phyloP scores from a whole-genome alignment of 2,113 vertebrate genomes.

The Herpetotheres cachinnans region DNA sequence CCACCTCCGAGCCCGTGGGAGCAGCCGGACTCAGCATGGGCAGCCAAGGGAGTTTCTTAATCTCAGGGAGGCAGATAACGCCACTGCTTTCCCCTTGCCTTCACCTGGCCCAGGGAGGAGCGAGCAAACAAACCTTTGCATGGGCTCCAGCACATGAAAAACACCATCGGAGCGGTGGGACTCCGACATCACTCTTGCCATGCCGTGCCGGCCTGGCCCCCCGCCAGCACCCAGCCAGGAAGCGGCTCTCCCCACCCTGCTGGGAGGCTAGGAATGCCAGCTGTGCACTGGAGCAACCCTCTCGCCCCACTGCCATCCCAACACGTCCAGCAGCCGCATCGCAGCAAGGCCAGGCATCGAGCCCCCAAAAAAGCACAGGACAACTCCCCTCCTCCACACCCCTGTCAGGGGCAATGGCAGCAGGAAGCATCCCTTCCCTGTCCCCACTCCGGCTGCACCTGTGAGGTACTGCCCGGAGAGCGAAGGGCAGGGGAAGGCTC shows the following conservation, averaged over 20 bases:
- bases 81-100: not conserved
- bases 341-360: accelerated
- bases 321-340: accelerated
- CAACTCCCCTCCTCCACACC: not conserved
- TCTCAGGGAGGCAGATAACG: not conserved
- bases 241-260: not conserved
- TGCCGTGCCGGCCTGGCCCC: not conserved
- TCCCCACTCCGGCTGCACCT: not conserved
- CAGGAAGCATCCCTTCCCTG: not conserved
- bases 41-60: not conserved
- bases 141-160: not conserved
- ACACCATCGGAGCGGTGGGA: not conserved
- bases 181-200: accelerated
- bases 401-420: accelerated
- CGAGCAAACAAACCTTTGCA: conserved; percentile 13
- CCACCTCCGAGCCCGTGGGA: not conserved
- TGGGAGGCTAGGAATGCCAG: not conserved
- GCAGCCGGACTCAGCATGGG: not conserved
- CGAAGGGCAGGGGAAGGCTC: not conserved
- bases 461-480: not conserved
- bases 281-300: not conserved
- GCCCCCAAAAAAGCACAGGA: not conserved
- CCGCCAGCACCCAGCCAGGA: not conserved
- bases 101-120: not conserved
- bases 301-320: accelerated